These are phyloP conservation scores for Operophtera brumata DNA, from an alignment of 2,888 invertebrate genomes.

Conservation along the genomic window DNA sequence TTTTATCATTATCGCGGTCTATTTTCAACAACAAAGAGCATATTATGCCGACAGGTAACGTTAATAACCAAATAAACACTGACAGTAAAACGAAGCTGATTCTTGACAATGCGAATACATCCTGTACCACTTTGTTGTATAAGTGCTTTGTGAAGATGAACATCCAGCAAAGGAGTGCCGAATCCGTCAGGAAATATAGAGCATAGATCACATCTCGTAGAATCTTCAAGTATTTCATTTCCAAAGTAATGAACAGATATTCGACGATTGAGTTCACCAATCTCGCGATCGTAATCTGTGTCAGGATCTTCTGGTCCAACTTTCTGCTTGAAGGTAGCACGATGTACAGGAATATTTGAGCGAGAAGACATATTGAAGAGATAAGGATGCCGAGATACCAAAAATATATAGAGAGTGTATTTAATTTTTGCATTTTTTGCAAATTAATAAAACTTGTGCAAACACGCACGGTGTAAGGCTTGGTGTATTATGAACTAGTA, in stretches of 20 bases:
- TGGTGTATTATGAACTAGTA: neutral
- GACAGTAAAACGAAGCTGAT: constrained; percentile 2
- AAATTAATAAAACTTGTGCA: neutral
- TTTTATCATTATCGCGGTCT: neutral
- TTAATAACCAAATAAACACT: constrained; percentile 1
- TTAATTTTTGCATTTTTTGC: neutral
- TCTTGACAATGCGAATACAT: constrained; percentile 2
- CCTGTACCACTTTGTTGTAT: constrained; percentile 5
- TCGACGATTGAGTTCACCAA: neutral
- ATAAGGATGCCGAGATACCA: constrained; percentile 1
- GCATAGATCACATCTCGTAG: neutral
- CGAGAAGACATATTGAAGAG: constrained; percentile 1
- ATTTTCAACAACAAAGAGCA: neutral
- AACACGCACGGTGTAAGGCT: neutral
- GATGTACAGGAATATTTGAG: constrained; percentile 11
- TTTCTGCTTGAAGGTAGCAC: constrained; percentile 12
- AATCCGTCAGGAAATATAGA: neutral
- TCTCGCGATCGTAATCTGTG: constrained; percentile 8
- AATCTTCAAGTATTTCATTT: neutral
- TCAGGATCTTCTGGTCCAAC: constrained; percentile 14
- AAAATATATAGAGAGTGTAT: neutral
- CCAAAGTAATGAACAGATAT: neutral
- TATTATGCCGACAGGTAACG: neutral
- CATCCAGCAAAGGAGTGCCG: constrained; percentile 5
- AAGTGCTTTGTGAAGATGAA: constrained; percentile 11